These are phyloP conservation scores for Dryomyza anilis DNA, from an alignment of 2,888 invertebrate species.

Conservation along the genomic window DNA sequence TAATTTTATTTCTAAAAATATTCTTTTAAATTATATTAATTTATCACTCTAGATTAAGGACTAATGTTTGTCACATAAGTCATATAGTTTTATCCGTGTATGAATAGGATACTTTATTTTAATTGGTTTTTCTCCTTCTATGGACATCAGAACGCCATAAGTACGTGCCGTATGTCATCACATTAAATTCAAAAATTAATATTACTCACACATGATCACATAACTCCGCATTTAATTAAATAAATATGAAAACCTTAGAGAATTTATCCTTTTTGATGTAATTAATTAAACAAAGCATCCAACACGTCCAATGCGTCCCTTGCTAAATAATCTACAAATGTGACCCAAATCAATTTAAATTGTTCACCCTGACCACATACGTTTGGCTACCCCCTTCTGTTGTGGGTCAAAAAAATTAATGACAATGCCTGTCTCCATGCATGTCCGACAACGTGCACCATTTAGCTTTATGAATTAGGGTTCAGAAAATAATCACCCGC, in stretches of 20 bases:
- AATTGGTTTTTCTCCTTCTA: no score
- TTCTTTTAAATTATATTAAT: no score
- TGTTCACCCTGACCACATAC: not conserved
- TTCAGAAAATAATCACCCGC: not conserved
- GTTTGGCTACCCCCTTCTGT: not conserved
- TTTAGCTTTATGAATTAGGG: not conserved
- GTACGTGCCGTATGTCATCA: not conserved
- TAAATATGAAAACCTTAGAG: not conserved
- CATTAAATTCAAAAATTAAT: not conserved
- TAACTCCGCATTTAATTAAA: conserved; percentile 6
- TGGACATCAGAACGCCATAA: no score
- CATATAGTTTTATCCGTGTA: no score
- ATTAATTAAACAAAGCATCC: not conserved
- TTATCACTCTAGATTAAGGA: no score
- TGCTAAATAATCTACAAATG: not conserved
- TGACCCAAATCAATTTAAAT: not conserved
- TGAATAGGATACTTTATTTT: no score
- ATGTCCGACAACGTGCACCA: not conserved
- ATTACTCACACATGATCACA: not conserved
- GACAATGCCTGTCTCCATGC: not conserved
- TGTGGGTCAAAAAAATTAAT: not conserved
- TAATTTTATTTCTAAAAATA: no score
- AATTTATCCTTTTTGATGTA: not conserved
- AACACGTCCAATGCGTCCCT: not conserved
- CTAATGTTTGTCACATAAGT: no score